phyloP scores from a whole-genome alignment of 2,888 invertebrate genomes.

The Polydrusus cervinus region DNA sequence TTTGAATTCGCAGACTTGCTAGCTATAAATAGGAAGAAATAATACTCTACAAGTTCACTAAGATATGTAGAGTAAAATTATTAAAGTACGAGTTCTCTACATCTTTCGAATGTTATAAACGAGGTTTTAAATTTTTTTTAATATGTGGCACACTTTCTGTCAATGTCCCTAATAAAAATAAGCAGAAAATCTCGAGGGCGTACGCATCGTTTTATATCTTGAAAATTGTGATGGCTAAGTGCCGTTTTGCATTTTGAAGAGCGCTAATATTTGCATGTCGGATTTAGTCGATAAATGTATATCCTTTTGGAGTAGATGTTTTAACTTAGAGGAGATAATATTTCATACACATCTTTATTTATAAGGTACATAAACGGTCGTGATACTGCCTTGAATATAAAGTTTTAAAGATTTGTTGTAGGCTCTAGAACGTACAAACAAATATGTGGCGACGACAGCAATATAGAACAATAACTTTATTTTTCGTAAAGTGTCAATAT shows the following conservation, averaged over 20 bases:
- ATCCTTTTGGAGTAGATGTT: conserved; percentile 9
- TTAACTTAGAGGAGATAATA: not conserved
- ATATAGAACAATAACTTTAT: too few relatives aligned
- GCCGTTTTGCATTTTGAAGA: conserved; percentile 1
- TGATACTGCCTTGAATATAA: conserved; percentile 18
- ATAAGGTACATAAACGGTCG: conserved; percentile 33
- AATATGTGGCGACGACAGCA: too few relatives aligned
- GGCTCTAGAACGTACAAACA: not conserved
- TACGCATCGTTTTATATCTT: not conserved
- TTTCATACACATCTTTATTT: conserved; percentile 6
- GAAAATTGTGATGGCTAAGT: not conserved
- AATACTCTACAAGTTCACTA: too few relatives aligned
- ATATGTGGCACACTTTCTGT: not conserved
- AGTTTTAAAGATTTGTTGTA: conserved; percentile 7
- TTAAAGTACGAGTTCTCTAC: too few relatives aligned
- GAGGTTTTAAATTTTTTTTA: too few relatives aligned
- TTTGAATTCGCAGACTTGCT: too few relatives aligned
- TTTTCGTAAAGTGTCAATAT: too few relatives aligned
- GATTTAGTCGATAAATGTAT: conserved; percentile 9
- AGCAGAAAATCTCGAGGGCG: not conserved
- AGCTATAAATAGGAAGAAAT: too few relatives aligned
- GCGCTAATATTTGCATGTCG: conserved; percentile 8
- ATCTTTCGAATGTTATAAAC: too few relatives aligned
- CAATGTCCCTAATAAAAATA: too few relatives aligned
- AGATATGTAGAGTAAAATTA: too few relatives aligned